These are phyloP conservation scores for Neofelis nebulosa DNA, from an alignment of 2,113 vertebrate species.

Conservation along the genomic window DNA sequence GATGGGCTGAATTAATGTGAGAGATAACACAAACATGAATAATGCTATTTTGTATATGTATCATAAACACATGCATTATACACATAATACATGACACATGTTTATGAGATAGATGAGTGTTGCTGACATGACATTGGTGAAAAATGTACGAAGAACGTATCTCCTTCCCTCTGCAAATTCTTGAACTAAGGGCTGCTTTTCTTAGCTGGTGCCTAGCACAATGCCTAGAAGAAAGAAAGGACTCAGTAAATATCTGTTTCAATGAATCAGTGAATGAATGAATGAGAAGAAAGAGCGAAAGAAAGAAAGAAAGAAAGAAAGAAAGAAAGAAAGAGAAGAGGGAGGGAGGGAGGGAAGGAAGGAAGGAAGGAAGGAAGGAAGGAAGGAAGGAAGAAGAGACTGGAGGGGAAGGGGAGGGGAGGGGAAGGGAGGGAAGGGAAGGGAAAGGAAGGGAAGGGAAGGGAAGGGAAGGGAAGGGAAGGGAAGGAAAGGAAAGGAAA, in stretches of 20 bases:
- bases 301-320: no score
- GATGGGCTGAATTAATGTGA: background rate
- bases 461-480: background rate
- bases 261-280: background rate
- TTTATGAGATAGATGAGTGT: background rate
- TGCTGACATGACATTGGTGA: background rate
- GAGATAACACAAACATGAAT: background rate
- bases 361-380: background rate
- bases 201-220: no score
- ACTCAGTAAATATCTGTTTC: background rate
- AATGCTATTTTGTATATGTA: background rate
- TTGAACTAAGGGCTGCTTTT: background rate
- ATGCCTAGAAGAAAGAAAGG: background rate
- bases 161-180: background rate
- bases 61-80: no score
- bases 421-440: background rate
- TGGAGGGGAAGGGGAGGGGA: no score
- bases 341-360: fast-evolving
- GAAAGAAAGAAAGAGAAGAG: fast-evolving
- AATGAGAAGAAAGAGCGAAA: no score
- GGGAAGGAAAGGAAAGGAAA: background rate
- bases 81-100: background rate
- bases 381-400: no score
- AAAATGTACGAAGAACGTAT: background rate
- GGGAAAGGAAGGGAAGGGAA: background rate